Base-by-base conservation (phyloP, 30 jellyfish, hydroid and myxozoan species). In the Pseudorhiza aurosa region DNA sequence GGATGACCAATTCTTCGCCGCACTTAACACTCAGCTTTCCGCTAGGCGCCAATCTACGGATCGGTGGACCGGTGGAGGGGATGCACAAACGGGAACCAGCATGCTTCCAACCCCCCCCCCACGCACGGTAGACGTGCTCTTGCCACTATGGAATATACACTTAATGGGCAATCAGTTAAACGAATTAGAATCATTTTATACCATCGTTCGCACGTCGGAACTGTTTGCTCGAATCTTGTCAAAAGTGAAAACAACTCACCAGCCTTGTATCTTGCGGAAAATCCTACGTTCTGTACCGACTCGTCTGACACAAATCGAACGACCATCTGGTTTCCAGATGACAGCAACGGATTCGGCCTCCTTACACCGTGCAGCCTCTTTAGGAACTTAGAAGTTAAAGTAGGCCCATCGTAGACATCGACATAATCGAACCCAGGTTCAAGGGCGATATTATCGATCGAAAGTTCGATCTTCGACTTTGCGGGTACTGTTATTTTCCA, bases 391-490 rank as follows among this genome's bases (percentile, higher is more conserved):
- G 98, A 79, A 31, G 85, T 39, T 31, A 64, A n/a, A 8, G 98
- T 26, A 11, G 93, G 89, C 1, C 98, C 98, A 74, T 92, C 98
- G 49, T 85, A 85, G n/a, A 78, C 89, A 60, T 86, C 95, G 4
- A 92, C 87, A 58, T 59, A 73, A 42, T 92, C 98, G 79, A 78
- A 92, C 18, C 80, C 87, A 24, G 69, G 76, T 49, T 92, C 98
- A 53, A 86, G 63, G 5, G 62, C 81, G 49, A 92, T 75, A 12
- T 46, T 37, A 12, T 30, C 44, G 40, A 85, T 78, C 17, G 83
- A 11, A 19, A 92, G 68, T 40, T 92, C 96, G 24, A 92, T 59
- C 47, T 74, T 85, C 50, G 75, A 53, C 36, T 58, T 68, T 36
- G 58, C 39, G 22, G 92, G 93, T 8, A 92, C 98, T 40, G 82